phyloP scores from a whole-genome alignment of 1,140 invertebrate genomes.

The Maconellicoccus hirsutus region DNA sequence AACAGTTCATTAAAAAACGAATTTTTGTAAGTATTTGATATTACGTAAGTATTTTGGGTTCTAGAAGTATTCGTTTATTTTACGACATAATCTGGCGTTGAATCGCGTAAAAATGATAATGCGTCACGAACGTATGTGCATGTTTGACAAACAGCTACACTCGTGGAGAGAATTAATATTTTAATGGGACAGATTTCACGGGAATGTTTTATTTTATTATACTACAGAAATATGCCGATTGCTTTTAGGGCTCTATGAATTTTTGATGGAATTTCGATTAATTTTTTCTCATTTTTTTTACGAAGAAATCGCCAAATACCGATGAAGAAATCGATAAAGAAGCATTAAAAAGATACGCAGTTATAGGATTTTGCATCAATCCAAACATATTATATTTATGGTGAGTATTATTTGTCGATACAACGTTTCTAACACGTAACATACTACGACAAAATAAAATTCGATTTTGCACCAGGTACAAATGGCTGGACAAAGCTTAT shows the following conservation, averaged over 20 bases:
- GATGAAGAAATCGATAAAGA: constrained; percentile 40
- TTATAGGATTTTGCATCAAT: constrained; percentile 46
- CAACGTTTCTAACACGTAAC: neutral
- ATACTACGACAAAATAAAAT: neutral
- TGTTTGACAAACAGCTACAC: too few species aligned
- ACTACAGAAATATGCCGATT: too few species aligned
- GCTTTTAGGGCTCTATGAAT: too few species aligned
- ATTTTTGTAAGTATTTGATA: constrained; percentile 40
- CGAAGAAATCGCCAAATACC: constrained; percentile 29
- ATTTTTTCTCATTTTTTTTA: constrained; percentile 16
- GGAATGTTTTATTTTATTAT: too few species aligned
- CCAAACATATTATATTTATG: constrained; percentile 49
- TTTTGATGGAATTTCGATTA: neutral
- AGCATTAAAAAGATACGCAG: constrained; percentile 42
- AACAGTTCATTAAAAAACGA: constrained; percentile 56
- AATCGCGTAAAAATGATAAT: neutral
- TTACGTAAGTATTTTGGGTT: too few species aligned
- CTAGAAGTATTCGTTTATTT: too few species aligned
- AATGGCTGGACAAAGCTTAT: constrained; percentile 56
- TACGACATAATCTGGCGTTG: neutral
- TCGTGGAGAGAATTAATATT: too few species aligned
- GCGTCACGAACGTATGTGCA: too few species aligned
- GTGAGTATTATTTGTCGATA: too few species aligned
- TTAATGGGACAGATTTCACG: too few species aligned
- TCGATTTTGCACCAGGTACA: constrained; percentile 48